Percentiles rank a stretch among this genome's conserved stretches.
Conservation (phyloP, 2,888 invertebrate species). For the Teinopalpus imperialis region DNA sequence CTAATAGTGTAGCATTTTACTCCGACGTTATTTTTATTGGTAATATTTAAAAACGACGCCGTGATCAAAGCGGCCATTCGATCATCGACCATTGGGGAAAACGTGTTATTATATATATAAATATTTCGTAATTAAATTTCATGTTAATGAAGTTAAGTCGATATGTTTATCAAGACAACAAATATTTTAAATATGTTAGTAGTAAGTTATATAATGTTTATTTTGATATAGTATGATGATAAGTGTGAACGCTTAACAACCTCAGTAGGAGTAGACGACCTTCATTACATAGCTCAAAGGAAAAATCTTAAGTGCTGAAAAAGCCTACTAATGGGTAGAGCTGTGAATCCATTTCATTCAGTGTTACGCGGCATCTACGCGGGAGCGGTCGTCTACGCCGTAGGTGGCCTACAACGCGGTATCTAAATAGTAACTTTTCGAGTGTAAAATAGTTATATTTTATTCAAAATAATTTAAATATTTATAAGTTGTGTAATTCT, state of each 20-base stretch:
- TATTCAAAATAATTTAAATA: not conserved
- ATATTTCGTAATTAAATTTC: too few relatives aligned
- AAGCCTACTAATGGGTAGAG: constrained; percentile 43
- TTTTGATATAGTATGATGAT: constrained; percentile 6
- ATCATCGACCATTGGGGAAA: too few relatives aligned
- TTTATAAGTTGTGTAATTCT: constrained; percentile 9
- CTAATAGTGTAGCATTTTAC: too few relatives aligned
- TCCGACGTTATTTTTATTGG: too few relatives aligned
- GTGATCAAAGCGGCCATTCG: too few relatives aligned
- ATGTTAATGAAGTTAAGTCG: too few relatives aligned
- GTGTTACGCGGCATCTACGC: constrained; percentile 33
- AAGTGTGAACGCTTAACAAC: constrained; percentile 34
- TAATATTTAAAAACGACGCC: too few relatives aligned
- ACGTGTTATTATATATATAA: too few relatives aligned
- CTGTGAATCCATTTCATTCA: constrained; percentile 36
- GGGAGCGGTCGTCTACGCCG: constrained; percentile 60
- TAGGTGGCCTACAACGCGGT: constrained; percentile 46
- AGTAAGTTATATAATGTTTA: not conserved
- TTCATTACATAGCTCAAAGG: constrained; percentile 46
- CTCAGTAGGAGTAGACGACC: constrained; percentile 40
- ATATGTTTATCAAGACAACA: too few relatives aligned
- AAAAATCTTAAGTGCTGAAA: constrained; percentile 48
- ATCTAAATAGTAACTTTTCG: constrained; percentile 36
- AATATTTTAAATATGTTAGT: too few relatives aligned
- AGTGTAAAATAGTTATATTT: constrained; percentile 20